These are phyloP conservation scores for Mixornis gularis DNA, from an alignment of 2,113 vertebrate species.

Conservation along the genomic window DNA sequence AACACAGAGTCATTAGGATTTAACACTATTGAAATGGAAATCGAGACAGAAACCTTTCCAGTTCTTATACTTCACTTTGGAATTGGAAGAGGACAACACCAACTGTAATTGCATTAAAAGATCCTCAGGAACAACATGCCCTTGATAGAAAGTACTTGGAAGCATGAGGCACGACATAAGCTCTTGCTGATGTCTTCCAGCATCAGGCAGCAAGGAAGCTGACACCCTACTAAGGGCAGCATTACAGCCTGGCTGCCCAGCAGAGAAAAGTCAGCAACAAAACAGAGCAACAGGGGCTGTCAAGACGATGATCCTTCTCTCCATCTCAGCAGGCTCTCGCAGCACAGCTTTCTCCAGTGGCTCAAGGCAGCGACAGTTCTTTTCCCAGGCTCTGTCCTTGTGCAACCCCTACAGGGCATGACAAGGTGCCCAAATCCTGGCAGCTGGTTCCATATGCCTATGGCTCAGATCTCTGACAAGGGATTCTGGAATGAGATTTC, in stretches of 20 bases:
- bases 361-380: not conserved
- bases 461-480: conserved; percentile 11
- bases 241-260: not conserved
- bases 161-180: not conserved
- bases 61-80: conserved; percentile 9
- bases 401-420: not conserved
- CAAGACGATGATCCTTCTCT: not conserved
- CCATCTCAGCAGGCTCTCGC: not conserved
- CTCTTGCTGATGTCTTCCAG: conserved; percentile 6
- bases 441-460: not conserved
- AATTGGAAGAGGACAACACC: not conserved
- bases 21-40: conserved; percentile 15
- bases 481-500: conserved; percentile 8
- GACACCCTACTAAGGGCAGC: not conserved
- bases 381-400: not conserved
- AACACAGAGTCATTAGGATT: not conserved
- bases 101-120: not conserved
- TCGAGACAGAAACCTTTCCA: conserved; percentile 27
- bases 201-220: not conserved
- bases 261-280: not conserved
- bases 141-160: not conserved
- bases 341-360: not conserved
- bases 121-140: not conserved
- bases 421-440: conserved; percentile 12
- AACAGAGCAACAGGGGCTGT: not conserved